These are phyloP conservation scores for Pelagia noctiluca DNA, from an alignment of 30 jellyfish, hydroid and myxozoan species.

Conservation along the genomic window DNA sequence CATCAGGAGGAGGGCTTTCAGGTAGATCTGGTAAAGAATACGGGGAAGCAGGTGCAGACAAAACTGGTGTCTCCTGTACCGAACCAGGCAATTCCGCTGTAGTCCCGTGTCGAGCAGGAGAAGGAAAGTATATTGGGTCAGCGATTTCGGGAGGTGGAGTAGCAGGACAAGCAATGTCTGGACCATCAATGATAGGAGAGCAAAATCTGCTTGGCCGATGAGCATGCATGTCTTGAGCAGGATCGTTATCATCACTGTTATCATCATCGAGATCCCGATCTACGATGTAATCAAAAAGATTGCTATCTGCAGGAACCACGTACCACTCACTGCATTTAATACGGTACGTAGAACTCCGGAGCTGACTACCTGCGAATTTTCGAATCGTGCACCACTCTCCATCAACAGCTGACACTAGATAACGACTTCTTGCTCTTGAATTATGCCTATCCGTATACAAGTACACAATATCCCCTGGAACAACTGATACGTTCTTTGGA, in stretches of 20 bases:
- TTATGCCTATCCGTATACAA: slow-evolving; percentile 1
- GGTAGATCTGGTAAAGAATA: background rate
- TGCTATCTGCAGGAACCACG: background rate
- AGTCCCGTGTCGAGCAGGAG: background rate
- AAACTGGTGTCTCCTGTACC: background rate
- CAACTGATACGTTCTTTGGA: background rate
- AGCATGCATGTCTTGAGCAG: background rate
- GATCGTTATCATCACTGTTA: background rate
- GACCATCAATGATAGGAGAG: background rate
- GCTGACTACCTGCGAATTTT: background rate
- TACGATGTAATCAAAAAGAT: background rate
- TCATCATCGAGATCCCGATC: background rate
- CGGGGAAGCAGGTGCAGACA: background rate
- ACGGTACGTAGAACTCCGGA: background rate
- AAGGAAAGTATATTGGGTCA: background rate
- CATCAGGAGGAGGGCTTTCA: background rate
- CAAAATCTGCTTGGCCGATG: too few species aligned
- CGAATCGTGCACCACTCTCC: background rate
- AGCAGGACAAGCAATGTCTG: background rate
- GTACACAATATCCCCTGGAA: slow-evolving; percentile 15
- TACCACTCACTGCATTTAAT: background rate
- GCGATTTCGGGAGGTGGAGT: background rate
- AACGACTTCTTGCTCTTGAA: slow-evolving; percentile 3
- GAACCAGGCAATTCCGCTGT: background rate
- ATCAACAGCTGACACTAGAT: slow-evolving; percentile 5